Evolutionary conservation across 2,888 invertebrate species (phyloP).

Genomic region (Nineta flava): DNA sequence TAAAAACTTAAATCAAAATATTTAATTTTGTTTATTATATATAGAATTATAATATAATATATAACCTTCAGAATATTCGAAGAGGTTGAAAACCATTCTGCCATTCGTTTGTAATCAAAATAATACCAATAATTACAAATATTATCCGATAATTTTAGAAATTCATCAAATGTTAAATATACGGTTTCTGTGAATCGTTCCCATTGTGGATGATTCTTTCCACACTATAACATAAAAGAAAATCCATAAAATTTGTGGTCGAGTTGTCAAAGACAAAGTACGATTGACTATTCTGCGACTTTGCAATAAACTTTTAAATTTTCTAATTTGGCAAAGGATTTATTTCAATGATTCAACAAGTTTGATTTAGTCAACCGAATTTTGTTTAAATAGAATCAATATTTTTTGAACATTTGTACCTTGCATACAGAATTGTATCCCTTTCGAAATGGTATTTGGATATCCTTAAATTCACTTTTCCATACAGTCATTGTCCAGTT

Average conservation of each 20-base stretch:
- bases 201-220: constrained; percentile 52
- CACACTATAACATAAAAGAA: background rate
- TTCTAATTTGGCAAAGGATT: no score
- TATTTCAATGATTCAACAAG: background rate
- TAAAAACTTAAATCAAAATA: constrained; percentile 13
- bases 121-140: constrained; percentile 51
- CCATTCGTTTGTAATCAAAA: constrained; percentile 72
- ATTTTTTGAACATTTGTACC: constrained; percentile 16
- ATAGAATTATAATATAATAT: constrained; percentile 20
- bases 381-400: background rate
- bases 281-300: background rate
- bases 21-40: constrained; percentile 18
- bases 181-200: constrained; percentile 49
- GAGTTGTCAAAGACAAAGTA: background rate
- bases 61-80: constrained; percentile 33
- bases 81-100: constrained; percentile 44
- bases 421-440: constrained; percentile 25
- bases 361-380: background rate
- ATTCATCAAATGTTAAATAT: constrained; percentile 44
- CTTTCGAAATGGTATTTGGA: constrained; percentile 38
- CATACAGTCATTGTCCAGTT: constrained; percentile 45
- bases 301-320: background rate
- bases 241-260: background rate
- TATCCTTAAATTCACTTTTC: constrained; percentile 36
- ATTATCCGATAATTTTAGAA: constrained; percentile 29